These are phyloP conservation scores for Hippocampus zosterae DNA, from an alignment of 2,113 vertebrate species.

Conservation along the genomic window DNA sequence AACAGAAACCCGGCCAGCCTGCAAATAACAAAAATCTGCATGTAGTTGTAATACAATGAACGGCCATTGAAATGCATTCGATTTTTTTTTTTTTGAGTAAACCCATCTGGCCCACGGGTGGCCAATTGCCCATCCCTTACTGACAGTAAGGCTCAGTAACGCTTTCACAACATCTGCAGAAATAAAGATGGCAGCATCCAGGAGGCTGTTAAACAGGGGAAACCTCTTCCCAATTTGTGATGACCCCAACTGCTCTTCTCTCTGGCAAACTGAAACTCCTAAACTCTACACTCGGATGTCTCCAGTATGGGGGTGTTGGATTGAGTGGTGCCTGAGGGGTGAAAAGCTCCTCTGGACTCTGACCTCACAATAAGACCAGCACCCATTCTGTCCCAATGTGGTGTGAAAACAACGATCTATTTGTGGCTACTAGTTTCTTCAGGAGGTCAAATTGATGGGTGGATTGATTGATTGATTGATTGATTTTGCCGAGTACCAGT, in stretches of 20 bases:
- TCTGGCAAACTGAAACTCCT: constrained; percentile 34
- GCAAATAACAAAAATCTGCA: too few species aligned
- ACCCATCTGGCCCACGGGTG: too few species aligned
- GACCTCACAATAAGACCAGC: constrained; percentile 45
- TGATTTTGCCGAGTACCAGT: constrained; percentile 20
- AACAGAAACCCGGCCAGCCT: too few species aligned
- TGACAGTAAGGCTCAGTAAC: neutral
- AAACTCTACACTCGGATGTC: constrained; percentile 46
- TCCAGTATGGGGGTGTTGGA: constrained; percentile 21
- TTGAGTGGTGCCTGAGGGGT: constrained; percentile 40
- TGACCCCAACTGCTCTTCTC: constrained; percentile 55
- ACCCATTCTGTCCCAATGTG: constrained; percentile 41
- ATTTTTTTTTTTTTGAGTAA: too few species aligned
- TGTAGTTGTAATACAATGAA: too few species aligned
- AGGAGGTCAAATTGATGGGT: constrained; percentile 14
- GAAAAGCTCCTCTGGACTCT: constrained; percentile 26
- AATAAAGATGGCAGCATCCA: neutral
- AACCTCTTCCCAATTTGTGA: constrained; percentile 10
- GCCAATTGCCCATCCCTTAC: too few species aligned
- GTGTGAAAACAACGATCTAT: constrained; percentile 52
- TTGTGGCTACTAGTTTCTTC: constrained; percentile 48
- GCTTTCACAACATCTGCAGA: neutral
- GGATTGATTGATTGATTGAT: constrained; percentile 28
- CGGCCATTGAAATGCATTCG: too few species aligned
- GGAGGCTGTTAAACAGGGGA: constrained; percentile 26